Base-by-base conservation (phyloP, 2,113 vertebrate species). In the Podilymbus podiceps region DNA sequence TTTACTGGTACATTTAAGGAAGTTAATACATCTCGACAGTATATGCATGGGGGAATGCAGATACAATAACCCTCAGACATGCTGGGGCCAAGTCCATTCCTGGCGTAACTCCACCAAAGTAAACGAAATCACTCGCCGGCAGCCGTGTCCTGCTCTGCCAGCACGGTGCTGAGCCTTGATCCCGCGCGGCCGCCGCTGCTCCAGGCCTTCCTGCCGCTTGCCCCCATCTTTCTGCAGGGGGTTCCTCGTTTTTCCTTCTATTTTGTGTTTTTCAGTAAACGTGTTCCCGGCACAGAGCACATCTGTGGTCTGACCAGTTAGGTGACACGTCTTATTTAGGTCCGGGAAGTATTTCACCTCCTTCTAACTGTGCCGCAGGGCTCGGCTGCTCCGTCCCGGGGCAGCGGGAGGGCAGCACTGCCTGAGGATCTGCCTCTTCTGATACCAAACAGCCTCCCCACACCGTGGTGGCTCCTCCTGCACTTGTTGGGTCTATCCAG, bases 21-120 rank as follows among this genome's bases (percentile, higher is more conserved):
- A 97, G 97, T 97, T 97, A 97, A 97, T 97, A 94, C 94, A 97
- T 97, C 95, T 97, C 89, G 95, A 97, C 96, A 97, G 97, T 59
- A 47, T 88, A 46, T 95, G 94, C 97, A 96, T 94, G 77, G 92
- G 96, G 95, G 91, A 96, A 94, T 79, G 90, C 89, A 96, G 97
- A 95, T 94, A 96, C 94, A 97, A 95, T 97, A 97, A 97, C 96
- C 90, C 95, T 89, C 96, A 97, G 97, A 97, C 97, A 96, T 20
- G 89, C 97, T 97, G 95, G 97, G 96, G 97, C 95, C 97, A 47
- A 92, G 89, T 46, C 95, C 92, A 56, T 91, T 93, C 62, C 86
- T 93, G 95, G 89, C 81, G 15, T 38, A 66, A 62, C 90, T 96
- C 77, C 86, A 81, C 86, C 0, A 1, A 31, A 82, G 92, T 20